Conservation (phyloP, 2,888 invertebrate genomes). For the Cremastinae sp. region DNA sequence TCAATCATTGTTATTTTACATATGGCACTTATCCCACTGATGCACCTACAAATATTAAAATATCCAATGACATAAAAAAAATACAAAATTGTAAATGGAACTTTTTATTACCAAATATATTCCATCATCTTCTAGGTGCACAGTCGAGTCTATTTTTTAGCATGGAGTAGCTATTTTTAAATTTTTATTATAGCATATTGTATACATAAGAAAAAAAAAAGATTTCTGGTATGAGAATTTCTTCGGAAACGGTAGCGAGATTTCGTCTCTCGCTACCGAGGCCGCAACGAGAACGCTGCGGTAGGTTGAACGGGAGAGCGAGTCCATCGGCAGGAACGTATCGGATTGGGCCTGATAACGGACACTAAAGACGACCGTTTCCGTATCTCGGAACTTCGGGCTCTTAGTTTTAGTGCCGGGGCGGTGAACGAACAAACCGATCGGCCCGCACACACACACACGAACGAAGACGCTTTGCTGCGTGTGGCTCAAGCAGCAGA, state of each 20-base stretch:
- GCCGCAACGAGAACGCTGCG: constrained; percentile 68
- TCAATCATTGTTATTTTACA: too few species aligned
- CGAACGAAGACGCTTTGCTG: constrained; percentile 1
- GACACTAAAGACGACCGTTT: constrained; percentile 71
- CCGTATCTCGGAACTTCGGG: constrained; percentile 64
- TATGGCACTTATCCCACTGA: too few species aligned
- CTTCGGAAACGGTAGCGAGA: constrained; percentile 64
- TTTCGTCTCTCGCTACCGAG: constrained; percentile 34
- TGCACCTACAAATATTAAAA: too few species aligned
- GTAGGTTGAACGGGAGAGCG: constrained; percentile 72
- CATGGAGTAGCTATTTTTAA: too few species aligned
- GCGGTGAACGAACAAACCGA: constrained; percentile 29
- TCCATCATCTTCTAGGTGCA: too few species aligned
- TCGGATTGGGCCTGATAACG: constrained; percentile 75
- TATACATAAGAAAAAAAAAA: too few species aligned
- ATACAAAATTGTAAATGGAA: too few species aligned
- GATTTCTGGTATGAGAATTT: constrained; percentile 9
- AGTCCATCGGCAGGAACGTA: constrained; percentile 70
- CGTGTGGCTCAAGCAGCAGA: constrained; percentile 4
- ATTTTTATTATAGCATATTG: too few species aligned
- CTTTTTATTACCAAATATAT: too few species aligned
- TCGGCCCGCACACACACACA: constrained; percentile 31
- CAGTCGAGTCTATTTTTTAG: too few species aligned
- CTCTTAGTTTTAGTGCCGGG: constrained; percentile 57
- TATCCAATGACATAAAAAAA: too few species aligned